Base-by-base conservation (phyloP, 37 sponge, comb jelly and placozoan genomes). In the Beroe ovata region DNA sequence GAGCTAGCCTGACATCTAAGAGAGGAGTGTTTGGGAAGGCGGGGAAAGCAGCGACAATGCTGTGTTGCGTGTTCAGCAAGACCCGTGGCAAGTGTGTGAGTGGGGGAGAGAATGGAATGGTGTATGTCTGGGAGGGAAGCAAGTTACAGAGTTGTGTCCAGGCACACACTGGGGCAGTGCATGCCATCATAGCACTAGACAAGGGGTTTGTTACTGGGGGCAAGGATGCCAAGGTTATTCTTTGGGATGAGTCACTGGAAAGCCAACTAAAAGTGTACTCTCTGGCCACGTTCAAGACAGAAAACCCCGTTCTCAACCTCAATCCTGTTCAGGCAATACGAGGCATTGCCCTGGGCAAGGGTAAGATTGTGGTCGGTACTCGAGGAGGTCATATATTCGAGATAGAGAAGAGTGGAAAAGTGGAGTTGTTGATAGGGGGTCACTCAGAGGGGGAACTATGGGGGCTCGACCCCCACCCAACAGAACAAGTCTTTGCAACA, bases 191-290 rank as follows among this genome's bases (percentile, higher is more conserved):
- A 88, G 90, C 90, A 47, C 92, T 94, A 20, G 96, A 96, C 64
- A 96, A 94, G 94, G 97, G 94, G 1, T 96, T 89, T 88, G 88
- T 96, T 4, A 93, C 97, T 11, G 97, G 97, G 22, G 97, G 97
- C 39, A 97, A 97, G 72, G 97, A 97, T 89, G 95, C 95, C 0
- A 88, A 60, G 33, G 94, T 97, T 32, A 64, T 61, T 62, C 81
- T 97, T 18, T 97, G 97, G 97, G 94, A 97, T 81, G 94, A 95
- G 60, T 20, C 37, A 11, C 92, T 96, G 60, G 64, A 66, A 60
- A 88, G 71, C 35, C 71, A 69, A 25, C 64, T 96, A 39, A 96
- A 94, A 66, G 90, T 72, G 1, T 96, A 94, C 88, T 58, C 91
- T 30, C 81, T 94, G 20, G 60, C 91, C 34, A 89, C 92, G 22